phyloP scores from a whole-genome alignment of 2,113 vertebrate genomes.

The Peromyscus leucopus region DNA sequence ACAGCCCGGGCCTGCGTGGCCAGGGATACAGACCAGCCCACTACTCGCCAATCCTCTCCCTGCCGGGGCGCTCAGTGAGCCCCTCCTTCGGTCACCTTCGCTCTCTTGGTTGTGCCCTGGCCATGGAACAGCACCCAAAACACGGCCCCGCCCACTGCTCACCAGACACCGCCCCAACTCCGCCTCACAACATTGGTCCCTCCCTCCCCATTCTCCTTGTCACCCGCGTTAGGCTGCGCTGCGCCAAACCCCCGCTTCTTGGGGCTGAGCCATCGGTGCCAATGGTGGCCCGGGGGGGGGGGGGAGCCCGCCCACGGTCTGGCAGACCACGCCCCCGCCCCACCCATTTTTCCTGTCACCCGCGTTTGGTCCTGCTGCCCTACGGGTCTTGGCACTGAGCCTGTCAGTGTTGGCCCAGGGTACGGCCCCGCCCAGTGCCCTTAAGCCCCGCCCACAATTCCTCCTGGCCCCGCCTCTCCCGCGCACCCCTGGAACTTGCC shows the following conservation, averaged over 20 bases:
- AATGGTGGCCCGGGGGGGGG: neutral
- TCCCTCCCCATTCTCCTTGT: neutral
- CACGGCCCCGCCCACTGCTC: neutral
- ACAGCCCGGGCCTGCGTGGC: fast-evolving
- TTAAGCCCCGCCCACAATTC: neutral
- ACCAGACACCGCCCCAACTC: neutral
- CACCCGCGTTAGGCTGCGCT: neutral
- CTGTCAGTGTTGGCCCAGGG: neutral
- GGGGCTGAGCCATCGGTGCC: neutral
- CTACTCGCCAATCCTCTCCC: neutral
- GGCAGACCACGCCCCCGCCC: neutral
- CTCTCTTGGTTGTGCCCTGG: neutral
- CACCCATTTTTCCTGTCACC: neutral
- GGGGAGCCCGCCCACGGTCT: neutral
- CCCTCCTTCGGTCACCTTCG: neutral
- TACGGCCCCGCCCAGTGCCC: neutral
- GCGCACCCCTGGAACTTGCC: neutral
- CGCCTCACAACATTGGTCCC: neutral
- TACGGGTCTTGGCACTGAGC: neutral
- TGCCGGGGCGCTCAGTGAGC: neutral
- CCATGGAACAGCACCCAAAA: neutral
- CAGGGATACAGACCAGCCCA: neutral
- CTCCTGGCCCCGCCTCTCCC: neutral
- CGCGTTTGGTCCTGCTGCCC: neutral
- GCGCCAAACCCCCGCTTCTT: neutral